Base-by-base conservation (phyloP, 1,140 invertebrate species). In the Rhagoletis pomonella region DNA sequence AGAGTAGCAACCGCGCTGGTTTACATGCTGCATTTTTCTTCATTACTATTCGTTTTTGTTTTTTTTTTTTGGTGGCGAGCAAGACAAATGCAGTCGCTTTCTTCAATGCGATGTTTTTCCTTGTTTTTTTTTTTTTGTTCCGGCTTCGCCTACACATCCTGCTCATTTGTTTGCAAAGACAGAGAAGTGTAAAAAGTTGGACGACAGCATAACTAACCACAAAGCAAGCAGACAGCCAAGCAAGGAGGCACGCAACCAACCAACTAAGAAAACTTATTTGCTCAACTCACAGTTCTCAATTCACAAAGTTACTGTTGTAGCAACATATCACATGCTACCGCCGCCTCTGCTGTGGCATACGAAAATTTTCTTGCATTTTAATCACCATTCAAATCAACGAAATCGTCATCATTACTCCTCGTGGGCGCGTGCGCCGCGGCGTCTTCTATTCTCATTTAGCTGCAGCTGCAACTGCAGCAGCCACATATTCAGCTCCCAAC, bases 351-450 rank as follows among this genome's bases (percentile, higher is more conserved):
- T 87, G 87, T 86, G 85, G 89, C 85, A 90, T 12, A 42, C 1
- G 86, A 90, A 91, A 91, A 91, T 91, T 90, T 91, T 91, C 90
- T 91, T 91, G 91, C 89, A 91, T 91, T 91, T 91, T 91, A 91
- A 91, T 91, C 91, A 91, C 91, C 91, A 91, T 91, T 91, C 90
- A 91, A 91, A 91, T 91, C 90, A 91, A 90, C 90, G 88, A 89
- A 90, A 89, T 90, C 90, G 89, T 90, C 90, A 89, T 90, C 90
- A 89, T 91, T 91, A 91, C 90, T 91, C 89, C 42, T 42, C 60
- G 73, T 19, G 5, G 17, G 29, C 12, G 14, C 17, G 6, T 62
- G 42, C 2, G 42, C 39, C 55, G 17, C 7, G 60, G 60, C 17
- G 60, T 62, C 50, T 9, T 55, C 50, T 55, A n/a, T n/a, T n/a